These are phyloP conservation scores for Pollachius pollachius DNA, from an alignment of 2,113 vertebrate genomes.

Conservation along the genomic window DNA sequence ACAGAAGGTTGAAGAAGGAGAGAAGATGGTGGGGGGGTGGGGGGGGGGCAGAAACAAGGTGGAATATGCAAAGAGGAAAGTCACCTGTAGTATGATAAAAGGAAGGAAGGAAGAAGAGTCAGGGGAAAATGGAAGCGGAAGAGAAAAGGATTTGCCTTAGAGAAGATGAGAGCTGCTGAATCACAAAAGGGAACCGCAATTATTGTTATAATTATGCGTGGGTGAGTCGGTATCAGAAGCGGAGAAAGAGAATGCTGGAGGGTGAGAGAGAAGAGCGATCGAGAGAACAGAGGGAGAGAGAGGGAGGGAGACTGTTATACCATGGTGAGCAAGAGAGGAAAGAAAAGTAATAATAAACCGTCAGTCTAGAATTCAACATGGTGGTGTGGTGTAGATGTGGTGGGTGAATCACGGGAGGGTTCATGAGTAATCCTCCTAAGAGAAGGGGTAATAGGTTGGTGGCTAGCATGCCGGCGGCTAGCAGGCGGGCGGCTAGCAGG, in stretches of 20 bases:
- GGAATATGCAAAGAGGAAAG: conserved; percentile 7
- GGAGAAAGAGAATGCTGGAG: conserved; percentile 13
- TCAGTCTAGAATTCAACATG: too few species aligned
- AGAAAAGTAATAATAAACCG: background rate
- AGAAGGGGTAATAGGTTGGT: too few species aligned
- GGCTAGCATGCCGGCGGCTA: conserved; percentile 27
- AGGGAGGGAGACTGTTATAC: too few species aligned
- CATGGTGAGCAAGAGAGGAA: background rate
- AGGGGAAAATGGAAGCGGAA: conserved; percentile 18
- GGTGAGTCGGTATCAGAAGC: conserved; percentile 23
- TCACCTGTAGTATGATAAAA: background rate
- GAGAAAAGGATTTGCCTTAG: conserved; percentile 36
- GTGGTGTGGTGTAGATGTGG: background rate
- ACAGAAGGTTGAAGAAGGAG: conserved; percentile 8
- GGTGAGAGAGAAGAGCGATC: conserved; percentile 36
- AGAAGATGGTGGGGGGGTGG: conserved; percentile 15
- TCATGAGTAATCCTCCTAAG: conserved; percentile 37
- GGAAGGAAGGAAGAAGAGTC: conserved; percentile 26
- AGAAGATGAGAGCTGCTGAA: conserved; percentile 59
- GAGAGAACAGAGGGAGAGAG: background rate
- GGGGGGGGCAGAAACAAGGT: conserved; percentile 11
- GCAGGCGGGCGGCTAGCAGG: too few species aligned
- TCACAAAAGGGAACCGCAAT: conserved; percentile 43
- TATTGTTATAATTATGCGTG: conserved; percentile 42
- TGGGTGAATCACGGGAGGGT: conserved; percentile 39